Percentiles rank a stretch among this genome's conserved stretches.
phyloP scores from a whole-genome alignment of 1,140 invertebrate species.

The Trichonephila inaurata region DNA sequence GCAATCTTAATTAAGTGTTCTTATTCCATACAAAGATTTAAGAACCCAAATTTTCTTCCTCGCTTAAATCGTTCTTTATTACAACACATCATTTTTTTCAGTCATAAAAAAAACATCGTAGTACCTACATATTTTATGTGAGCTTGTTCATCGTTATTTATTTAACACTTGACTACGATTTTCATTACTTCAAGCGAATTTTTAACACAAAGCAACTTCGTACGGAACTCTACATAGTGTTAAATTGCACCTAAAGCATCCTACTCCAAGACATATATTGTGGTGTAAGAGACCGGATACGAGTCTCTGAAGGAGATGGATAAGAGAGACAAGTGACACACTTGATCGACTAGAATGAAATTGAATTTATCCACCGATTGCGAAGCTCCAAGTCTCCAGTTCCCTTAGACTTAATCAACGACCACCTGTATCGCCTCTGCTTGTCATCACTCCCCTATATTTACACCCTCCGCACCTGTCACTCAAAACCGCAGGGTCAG shows the following conservation, averaged over 20 bases:
- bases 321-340: constrained; percentile 9
- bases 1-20: too few relatives aligned
- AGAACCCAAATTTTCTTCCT: too few relatives aligned
- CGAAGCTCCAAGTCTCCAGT: neutral
- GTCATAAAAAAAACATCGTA: too few relatives aligned
- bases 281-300: constrained; percentile 16
- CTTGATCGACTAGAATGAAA: constrained; percentile 48
- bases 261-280: neutral
- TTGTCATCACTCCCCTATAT: constrained; percentile 74
- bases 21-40: too few relatives aligned
- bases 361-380: constrained; percentile 25
- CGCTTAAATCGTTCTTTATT: too few relatives aligned
- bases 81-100: too few relatives aligned
- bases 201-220: neutral
- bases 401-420: constrained; percentile 65
- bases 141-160: too few relatives aligned
- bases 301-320: neutral
- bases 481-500: constrained; percentile 59
- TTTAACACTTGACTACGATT: too few relatives aligned
- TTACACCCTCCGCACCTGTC: constrained; percentile 69
- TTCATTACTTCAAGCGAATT: neutral
- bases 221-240: neutral
- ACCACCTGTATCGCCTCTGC: constrained; percentile 65
- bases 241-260: neutral
- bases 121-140: too few relatives aligned